Evolutionary conservation across 2,113 vertebrate species (phyloP), one percentile per base, ranked within the genome.

Genomic region (Urocynchramus pylzowi): DNA sequence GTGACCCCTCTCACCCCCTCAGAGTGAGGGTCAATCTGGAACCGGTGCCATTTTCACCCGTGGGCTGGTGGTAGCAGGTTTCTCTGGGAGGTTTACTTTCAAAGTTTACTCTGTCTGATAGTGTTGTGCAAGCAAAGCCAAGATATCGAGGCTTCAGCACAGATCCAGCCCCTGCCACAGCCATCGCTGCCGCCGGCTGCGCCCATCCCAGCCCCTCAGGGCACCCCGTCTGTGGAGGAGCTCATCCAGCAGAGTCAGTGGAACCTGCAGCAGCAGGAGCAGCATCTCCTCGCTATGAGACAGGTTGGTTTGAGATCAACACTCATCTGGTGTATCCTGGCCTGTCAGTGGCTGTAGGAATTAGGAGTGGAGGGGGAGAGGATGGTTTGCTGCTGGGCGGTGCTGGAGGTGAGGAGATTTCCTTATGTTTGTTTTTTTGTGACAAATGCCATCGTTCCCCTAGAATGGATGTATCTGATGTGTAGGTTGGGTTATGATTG

Each of bases 181-280:
- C 95, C 98, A 0, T 97, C 98, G 3, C 96, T 99, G 15, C 97
- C 98, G 1, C 98, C 98, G 0, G 96, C 98, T 1, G 80, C 97
- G 0, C 97, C 98, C 5, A 91, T 98, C 33, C 87, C 98, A 0
- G 97, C 98, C 3, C 90, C 98, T 30, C 98, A 98, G 20, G 98
- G 98, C 18, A 81, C 98, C 9, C 98, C 98, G 0, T 97, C 99
- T 0, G 95, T 99, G 80, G 99, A 99, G 19, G 99, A 99, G 7
- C 98, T 99, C 27, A 99, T 99, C 95, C 99, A 99, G 88, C 99
- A 99, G 98, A 99, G 99, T 95, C 99, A 99, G 69, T 99, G 99
- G 99, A 99, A 99, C 93, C 98, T 99, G 50, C 99, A 99, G 96
- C 99, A 99, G 91, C 99, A 99, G 93, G 99, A 99, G 94, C 99